Percentiles rank a stretch among this genome's conserved stretches.
phyloP scores from a whole-genome alignment of 2,888 invertebrate species.

The Stenolophus ochropezus region DNA sequence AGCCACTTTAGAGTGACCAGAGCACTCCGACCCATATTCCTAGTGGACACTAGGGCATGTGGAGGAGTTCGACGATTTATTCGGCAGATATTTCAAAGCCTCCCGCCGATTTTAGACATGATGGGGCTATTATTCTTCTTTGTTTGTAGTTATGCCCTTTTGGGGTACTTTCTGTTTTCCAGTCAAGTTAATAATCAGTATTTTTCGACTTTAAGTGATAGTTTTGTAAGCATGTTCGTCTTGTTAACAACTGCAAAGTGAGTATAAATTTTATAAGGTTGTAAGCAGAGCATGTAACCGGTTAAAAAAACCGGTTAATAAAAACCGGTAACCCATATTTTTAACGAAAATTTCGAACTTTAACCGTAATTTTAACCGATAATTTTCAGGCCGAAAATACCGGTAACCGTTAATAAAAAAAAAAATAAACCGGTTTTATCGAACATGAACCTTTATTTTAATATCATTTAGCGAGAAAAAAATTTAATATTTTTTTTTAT shows the following conservation, averaged over 20 bases:
- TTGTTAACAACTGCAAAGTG: slow-evolving; percentile 94
- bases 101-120: slow-evolving; percentile 93
- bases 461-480: too few species aligned
- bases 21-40: slow-evolving; percentile 89
- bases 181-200: slow-evolving; percentile 83
- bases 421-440: too few species aligned
- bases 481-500: too few species aligned
- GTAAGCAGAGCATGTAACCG: too few species aligned
- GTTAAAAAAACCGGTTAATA: too few species aligned
- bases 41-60: slow-evolving; percentile 89
- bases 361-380: too few species aligned
- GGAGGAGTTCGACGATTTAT: slow-evolving; percentile 86
- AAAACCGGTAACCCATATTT: too few species aligned
- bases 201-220: slow-evolving; percentile 86
- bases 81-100: slow-evolving; percentile 86
- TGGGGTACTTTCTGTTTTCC: slow-evolving; percentile 89
- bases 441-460: too few species aligned
- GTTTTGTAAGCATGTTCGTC: slow-evolving; percentile 92
- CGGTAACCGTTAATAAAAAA: too few species aligned
- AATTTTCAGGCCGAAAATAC: too few species aligned
- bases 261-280: too few species aligned
- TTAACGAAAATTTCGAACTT: background rate
- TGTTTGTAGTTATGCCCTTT: slow-evolving; percentile 86
- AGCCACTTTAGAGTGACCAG: slow-evolving; percentile 92
- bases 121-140: slow-evolving; percentile 88